Conservation (phyloP, 2,113 vertebrate species). For the Grallaria varia region DNA sequence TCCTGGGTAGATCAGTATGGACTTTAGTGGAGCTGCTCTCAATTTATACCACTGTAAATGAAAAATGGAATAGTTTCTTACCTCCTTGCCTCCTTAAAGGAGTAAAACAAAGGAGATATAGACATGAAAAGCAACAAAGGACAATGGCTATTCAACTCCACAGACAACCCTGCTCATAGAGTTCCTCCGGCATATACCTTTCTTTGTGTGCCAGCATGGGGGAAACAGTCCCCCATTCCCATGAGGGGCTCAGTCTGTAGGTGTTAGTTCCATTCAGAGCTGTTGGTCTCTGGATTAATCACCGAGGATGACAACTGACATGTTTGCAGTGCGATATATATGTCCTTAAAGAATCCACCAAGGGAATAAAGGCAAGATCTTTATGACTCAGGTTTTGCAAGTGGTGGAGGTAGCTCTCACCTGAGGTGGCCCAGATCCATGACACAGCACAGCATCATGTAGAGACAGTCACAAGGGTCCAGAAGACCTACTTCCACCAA, state of each 20-base stretch:
- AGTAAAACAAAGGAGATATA: not conserved
- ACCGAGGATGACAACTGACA: not conserved
- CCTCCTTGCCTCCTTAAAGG: not conserved
- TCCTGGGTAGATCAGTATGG: not conserved
- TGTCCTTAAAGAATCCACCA: not conserved
- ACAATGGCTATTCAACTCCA: not conserved
- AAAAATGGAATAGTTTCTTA: not conserved
- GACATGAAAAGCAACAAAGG: not conserved
- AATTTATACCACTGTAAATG: not conserved
- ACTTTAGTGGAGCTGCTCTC: not conserved
- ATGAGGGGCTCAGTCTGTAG: not conserved
- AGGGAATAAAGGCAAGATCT: not conserved
- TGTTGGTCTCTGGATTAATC: not conserved
- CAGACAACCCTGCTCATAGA: not conserved
- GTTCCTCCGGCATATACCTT: not conserved
- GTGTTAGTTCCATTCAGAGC: not conserved
- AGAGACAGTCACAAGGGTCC: not conserved
- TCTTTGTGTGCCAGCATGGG: not conserved
- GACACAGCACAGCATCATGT: not conserved
- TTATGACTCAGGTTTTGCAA: not conserved
- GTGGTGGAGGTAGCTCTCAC: not conserved
- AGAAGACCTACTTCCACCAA: not conserved
- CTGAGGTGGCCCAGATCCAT: not conserved
- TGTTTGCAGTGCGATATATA: not conserved
- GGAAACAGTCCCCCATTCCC: not conserved